Evolutionary conservation across 2,797 vertebrate species (phyloP).

Genomic region (Rhadinocentrus ornatus): DNA sequence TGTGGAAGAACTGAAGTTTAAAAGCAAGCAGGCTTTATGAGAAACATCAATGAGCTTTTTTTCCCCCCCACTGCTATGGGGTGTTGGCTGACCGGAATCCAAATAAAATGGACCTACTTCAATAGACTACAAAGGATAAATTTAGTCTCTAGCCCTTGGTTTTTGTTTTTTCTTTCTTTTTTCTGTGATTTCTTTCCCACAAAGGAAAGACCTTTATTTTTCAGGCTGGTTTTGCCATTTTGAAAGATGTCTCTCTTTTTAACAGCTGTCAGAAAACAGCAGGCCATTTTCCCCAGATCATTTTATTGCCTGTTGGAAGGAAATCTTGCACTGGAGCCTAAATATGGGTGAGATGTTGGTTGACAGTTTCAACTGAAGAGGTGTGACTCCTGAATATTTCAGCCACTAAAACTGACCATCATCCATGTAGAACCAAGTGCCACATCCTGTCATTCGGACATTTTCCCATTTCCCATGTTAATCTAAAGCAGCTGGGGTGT

Average conservation of each 20-base stretch:
- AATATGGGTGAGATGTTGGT: slow-evolving; percentile 17
- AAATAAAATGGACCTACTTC: slow-evolving; percentile 29
- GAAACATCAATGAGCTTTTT: slow-evolving; percentile 52
- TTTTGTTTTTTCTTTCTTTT: slow-evolving; percentile 2
- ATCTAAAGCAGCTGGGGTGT: not conserved
- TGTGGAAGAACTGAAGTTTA: slow-evolving; percentile 6
- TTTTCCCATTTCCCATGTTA: slow-evolving; percentile 1
- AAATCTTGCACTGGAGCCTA: slow-evolving; percentile 23
- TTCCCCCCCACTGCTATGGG: slow-evolving; percentile 31
- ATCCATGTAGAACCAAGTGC: slow-evolving; percentile 17
- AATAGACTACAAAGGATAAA: slow-evolving; percentile 28
- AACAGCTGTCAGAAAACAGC: not conserved
- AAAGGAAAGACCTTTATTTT: not conserved
- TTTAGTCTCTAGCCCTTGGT: slow-evolving; percentile 35
- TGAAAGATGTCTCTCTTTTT: slow-evolving; percentile 2
- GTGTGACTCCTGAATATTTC: slow-evolving; percentile 61
- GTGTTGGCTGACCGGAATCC: slow-evolving; percentile 32
- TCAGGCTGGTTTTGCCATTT: not conserved
- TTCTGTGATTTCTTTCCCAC: slow-evolving; percentile 14
- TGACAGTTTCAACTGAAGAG: slow-evolving; percentile 13
- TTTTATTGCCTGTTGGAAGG: slow-evolving; percentile 8
- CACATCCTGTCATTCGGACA: slow-evolving; percentile 19
- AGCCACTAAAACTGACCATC: slow-evolving; percentile 19
- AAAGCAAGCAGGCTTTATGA: slow-evolving; percentile 40
- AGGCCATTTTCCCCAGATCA: slow-evolving; percentile 5